Evolutionary conservation across 92 coral and sea anemone species (phyloP).

Genomic region (Isaurus tuberculatus): DNA sequence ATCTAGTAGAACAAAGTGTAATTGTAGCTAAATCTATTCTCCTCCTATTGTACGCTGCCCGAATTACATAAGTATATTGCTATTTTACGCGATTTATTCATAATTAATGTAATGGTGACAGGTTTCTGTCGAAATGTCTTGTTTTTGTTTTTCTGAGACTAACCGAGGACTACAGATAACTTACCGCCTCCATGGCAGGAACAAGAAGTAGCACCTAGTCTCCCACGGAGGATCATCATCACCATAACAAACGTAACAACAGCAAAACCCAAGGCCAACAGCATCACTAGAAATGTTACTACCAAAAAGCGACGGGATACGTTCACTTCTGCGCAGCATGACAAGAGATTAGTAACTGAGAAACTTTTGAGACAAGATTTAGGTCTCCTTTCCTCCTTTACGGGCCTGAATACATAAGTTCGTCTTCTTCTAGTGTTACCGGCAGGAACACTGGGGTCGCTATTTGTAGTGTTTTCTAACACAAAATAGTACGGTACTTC

Average conservation of each 20-base stretch:
- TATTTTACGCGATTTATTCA: no score
- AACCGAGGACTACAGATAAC: neutral
- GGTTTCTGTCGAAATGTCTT: no score
- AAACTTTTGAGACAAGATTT: neutral
- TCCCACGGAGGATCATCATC: conserved; percentile 40
- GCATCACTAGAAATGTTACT: conserved; percentile 12
- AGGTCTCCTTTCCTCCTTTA: neutral
- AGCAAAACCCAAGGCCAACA: conserved; percentile 34
- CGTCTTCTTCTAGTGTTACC: neutral
- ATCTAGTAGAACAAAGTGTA: no score
- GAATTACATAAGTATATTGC: no score
- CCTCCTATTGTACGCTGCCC: no score
- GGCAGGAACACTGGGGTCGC: neutral
- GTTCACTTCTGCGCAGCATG: neutral
- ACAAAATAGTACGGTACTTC: conserved; percentile 22
- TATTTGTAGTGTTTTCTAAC: neutral
- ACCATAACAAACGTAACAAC: conserved; percentile 48
- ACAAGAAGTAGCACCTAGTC: conserved; percentile 44
- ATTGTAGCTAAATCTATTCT: no score
- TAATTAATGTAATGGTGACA: no score
- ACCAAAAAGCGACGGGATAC: conserved; percentile 11
- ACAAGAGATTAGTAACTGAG: neutral
- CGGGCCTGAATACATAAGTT: neutral
- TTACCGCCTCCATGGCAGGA: conserved; percentile 51
- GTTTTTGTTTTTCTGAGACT: no score